Evolutionary conservation across 2,888 invertebrate genomes (phyloP).

Genomic region (Patella pellucida): DNA sequence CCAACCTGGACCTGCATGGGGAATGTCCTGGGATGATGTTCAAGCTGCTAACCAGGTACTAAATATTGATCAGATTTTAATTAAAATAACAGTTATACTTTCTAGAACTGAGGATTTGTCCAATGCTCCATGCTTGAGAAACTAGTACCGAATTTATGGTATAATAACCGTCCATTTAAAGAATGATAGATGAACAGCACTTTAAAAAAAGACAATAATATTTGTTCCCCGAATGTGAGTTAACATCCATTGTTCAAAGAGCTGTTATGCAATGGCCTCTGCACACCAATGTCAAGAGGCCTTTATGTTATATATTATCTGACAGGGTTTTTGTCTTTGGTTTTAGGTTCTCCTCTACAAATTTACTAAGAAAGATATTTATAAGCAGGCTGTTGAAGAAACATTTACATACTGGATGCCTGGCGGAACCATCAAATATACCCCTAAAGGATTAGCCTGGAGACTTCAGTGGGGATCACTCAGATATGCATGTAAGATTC

Average conservation of each 20-base stretch:
- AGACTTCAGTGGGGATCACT: slow-evolving; percentile 32
- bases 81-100: background rate
- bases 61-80: background rate
- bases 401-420: slow-evolving; percentile 28
- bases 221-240: too few species aligned
- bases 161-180: too few species aligned
- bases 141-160: background rate
- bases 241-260: too few species aligned
- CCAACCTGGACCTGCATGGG: slow-evolving; percentile 47
- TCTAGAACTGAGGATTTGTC: background rate
- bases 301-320: too few species aligned
- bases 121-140: background rate
- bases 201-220: too few species aligned
- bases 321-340: too few species aligned
- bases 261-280: too few species aligned
- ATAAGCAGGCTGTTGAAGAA: slow-evolving; percentile 31
- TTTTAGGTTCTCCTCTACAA: slow-evolving; percentile 44
- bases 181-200: too few species aligned
- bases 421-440: slow-evolving; percentile 27
- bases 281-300: too few species aligned
- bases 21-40: slow-evolving; percentile 29
- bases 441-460: slow-evolving; percentile 35
- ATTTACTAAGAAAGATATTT: slow-evolving; percentile 43
- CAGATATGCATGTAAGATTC: slow-evolving; percentile 30
- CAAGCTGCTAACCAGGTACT: slow-evolving; percentile 26